Conservation (phyloP, 1,140 invertebrate genomes). For the Drosophila takahashii region DNA sequence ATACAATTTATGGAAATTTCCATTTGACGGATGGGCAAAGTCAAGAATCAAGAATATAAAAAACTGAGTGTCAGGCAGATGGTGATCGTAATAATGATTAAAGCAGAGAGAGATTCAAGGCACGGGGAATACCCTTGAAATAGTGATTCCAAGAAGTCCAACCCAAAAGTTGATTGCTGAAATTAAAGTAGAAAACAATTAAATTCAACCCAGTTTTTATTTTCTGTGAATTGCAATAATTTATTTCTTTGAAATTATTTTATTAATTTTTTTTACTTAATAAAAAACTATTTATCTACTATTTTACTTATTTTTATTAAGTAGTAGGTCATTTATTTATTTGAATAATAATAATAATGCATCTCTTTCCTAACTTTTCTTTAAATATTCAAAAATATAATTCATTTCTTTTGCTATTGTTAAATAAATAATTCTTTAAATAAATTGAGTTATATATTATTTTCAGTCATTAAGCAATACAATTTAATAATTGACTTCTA, state of each 20-base stretch:
- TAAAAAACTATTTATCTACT: no score
- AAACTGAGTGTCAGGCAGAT: conserved; percentile 6
- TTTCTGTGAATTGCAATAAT: background rate
- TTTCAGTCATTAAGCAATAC: no score
- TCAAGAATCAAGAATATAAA: conserved; percentile 15
- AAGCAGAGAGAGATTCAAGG: conserved; percentile 11
- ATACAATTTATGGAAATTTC: conserved; percentile 60
- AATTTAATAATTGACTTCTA: no score
- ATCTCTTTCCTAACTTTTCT: no score
- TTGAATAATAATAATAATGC: no score
- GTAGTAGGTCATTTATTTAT: no score
- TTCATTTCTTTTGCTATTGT: no score
- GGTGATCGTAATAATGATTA: conserved; percentile 21
- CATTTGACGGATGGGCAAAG: conserved; percentile 27
- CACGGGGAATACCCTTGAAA: conserved; percentile 25
- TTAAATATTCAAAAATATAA: no score
- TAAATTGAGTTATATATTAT: no score
- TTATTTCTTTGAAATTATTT: background rate
- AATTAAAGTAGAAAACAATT: conserved; percentile 19
- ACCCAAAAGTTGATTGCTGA: background rate
- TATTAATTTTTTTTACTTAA: background rate
- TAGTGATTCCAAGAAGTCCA: conserved; percentile 16
- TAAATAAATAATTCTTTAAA: no score
- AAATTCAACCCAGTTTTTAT: background rate
- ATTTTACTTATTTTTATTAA: no score